Evolutionary conservation across 2,113 vertebrate genomes (phyloP), one percentile per base, ranked within the genome.

Genomic region (Holacanthus passer): DNA sequence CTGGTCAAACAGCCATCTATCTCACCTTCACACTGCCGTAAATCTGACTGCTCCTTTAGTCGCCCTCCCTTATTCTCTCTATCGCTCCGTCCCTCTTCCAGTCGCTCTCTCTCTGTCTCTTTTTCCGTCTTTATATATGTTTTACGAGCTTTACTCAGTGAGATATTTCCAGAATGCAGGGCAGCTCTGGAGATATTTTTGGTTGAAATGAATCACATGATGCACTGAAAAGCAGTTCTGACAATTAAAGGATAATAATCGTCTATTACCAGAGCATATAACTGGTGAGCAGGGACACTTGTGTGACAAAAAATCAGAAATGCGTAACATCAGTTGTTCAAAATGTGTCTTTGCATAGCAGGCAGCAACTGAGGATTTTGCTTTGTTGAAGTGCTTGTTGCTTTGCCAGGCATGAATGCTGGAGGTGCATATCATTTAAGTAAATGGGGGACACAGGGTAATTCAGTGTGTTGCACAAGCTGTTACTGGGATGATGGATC

Each of bases 1-100:
- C 80, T 90, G 93, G 92, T 94, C 91, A 91, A 90, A 89, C 73
- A 87, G 82, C 86, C 86, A 90, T 94, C 91, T 66, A 89, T 93
- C 91, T 93, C 86, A 81, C 82, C 86, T 71, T 41, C 84, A 68
- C 81, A 67, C 70, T 5, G 29, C 85, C 77, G 86, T 94, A 91
- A 93, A 94, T 95, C 88, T 85, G 66, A 70, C 76, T 29, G 55
- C 84, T 88, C 71, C 63, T 73, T 81, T 76, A 69, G 35, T 67
- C 31, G 45, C 2, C 22, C 71, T n/a, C 22, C 31, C 50, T 48
- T 8, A 13, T 7, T 52, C 52, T 22, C 52, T 27, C 27, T 3
- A 20, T 62, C n/a, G 27, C 39, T 68, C 63, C 39, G 27, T 19
- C 50, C 52, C 32, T 27, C 53, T 67, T 39, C 20, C 47, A 19